Conservation (phyloP, 2,113 vertebrate genomes). For the Machaerirhynchus nigripectus region DNA sequence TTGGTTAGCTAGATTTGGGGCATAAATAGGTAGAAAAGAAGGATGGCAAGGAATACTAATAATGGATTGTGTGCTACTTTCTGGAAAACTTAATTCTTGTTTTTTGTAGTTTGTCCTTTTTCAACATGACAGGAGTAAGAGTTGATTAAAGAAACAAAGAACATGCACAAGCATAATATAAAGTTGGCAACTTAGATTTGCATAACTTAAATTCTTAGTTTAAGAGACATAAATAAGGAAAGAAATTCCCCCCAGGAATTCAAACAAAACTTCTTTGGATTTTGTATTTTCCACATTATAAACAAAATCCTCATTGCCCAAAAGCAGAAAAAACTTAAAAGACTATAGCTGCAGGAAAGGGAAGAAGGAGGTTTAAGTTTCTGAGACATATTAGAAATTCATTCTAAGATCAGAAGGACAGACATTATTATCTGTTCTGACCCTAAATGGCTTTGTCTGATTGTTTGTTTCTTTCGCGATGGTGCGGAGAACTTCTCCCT, state of each 20-base stretch:
- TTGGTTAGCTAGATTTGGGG: not conserved
- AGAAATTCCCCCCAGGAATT: not conserved
- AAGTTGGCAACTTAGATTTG: not conserved
- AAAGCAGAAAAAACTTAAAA: not conserved
- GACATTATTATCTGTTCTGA: not conserved
- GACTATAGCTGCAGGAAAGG: not conserved
- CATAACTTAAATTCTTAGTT: conserved; percentile 2
- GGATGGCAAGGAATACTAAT: not conserved
- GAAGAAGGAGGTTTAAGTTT: not conserved
- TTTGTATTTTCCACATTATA: not conserved
- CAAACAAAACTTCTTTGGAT: not conserved
- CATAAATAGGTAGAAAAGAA: not conserved
- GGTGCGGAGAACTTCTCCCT: not conserved
- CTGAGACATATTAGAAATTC: not conserved
- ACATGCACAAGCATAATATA: not conserved
- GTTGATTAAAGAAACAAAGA: not conserved
- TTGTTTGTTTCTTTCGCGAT: not conserved
- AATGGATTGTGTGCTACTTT: not conserved
- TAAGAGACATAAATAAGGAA: not conserved
- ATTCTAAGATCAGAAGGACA: not conserved
- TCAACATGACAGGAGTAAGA: not conserved
- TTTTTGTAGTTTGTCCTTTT: not conserved
- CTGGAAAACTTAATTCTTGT: not conserved
- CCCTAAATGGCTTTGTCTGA: not conserved
- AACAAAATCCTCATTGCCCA: not conserved